Evolutionary conservation across 2,888 invertebrate species (phyloP).

Genomic region (Lacanobia oleracea): DNA sequence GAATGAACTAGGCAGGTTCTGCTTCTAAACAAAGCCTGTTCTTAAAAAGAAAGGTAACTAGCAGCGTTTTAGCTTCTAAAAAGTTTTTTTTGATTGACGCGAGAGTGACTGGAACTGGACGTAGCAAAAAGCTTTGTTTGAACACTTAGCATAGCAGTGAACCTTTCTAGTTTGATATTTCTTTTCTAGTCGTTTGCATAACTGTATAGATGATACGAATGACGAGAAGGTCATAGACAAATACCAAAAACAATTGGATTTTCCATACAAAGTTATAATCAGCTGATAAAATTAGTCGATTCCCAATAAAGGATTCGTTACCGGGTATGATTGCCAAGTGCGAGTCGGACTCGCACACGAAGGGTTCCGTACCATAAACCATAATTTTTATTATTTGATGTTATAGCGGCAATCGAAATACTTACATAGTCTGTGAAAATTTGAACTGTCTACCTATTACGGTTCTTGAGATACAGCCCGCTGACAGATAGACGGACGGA

Average conservation of each 20-base stretch:
- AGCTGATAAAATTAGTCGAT: too few species aligned
- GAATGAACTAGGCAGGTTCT: neutral
- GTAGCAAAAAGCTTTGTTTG: constrained; percentile 17
- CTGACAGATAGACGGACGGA: too few species aligned
- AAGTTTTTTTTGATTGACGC: constrained; percentile 24
- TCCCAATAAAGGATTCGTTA: too few species aligned
- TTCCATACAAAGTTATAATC: neutral
- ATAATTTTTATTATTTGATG: too few species aligned
- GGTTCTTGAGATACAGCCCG: too few species aligned
- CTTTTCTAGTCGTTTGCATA: constrained; percentile 17
- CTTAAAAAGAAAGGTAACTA: constrained; percentile 19
- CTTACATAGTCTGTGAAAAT: too few species aligned
- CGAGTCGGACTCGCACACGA: too few species aligned
- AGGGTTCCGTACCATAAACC: too few species aligned
- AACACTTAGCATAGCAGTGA: constrained; percentile 22
- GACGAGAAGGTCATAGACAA: neutral
- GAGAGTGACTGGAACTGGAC: constrained; percentile 9
- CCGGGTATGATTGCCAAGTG: too few species aligned
- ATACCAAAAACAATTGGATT: too few species aligned
- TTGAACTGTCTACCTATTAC: too few species aligned
- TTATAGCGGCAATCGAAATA: too few species aligned
- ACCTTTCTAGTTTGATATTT: constrained; percentile 25
- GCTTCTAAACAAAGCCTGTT: neutral
- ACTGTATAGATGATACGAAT: constrained; percentile 3
- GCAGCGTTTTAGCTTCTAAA: neutral